Conservation (phyloP, 2,888 invertebrate species). For the Volucella bombylans region DNA sequence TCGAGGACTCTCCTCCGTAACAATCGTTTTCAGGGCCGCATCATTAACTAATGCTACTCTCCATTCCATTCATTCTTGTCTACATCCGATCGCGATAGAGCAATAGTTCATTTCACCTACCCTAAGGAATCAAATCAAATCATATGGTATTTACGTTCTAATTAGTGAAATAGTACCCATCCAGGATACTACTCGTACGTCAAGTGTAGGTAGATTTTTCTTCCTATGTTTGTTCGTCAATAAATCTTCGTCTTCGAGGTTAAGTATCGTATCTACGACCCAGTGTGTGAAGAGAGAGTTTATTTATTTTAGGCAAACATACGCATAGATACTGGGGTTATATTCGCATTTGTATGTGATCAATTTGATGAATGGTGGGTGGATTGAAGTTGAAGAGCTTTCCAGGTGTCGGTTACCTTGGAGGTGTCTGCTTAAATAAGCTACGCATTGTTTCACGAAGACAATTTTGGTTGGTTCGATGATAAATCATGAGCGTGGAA, state of each 20-base stretch:
- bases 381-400: no score
- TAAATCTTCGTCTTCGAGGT: conserved; percentile 29
- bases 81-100: not conserved
- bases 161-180: conserved; percentile 66
- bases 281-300: no score
- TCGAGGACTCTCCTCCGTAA: not conserved
- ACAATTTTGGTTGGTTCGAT: conserved; percentile 23
- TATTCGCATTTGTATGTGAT: no score
- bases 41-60: conserved; percentile 55
- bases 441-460: not conserved
- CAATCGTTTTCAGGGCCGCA: conserved; percentile 4
- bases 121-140: conserved; percentile 51
- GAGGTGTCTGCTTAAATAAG: no score
- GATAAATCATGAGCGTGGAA: no score
- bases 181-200: not conserved
- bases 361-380: no score
- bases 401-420: no score
- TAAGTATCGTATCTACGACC: no score
- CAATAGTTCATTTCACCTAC: conserved; percentile 1
- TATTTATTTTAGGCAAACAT: no score
- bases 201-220: not conserved
- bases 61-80: not conserved
- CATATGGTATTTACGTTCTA: conserved; percentile 68
- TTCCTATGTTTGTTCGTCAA: not conserved
- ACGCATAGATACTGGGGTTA: no score